Base-by-base conservation (phyloP, 2,113 vertebrate genomes). In the Okapia johnstoni region DNA sequence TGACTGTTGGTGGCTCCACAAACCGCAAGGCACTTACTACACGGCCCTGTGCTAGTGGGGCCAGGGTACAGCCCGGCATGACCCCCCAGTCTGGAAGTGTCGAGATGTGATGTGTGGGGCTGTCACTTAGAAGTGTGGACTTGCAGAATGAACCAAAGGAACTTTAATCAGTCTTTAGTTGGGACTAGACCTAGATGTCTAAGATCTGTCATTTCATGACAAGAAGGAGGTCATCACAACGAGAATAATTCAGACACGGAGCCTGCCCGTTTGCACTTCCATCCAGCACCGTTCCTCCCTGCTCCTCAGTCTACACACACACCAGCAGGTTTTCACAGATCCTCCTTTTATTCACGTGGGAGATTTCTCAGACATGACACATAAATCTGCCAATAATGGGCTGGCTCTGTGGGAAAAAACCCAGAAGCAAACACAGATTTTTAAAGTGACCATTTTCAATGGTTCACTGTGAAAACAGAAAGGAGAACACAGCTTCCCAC, bases 101-200 rank as follows among this genome's bases (percentile, higher is more conserved):
- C 97, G 95, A 96, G 97, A 95, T 93, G 93, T 96, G 98, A 97
- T 94, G 90, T 96, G 98, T 88, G 86, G 92, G 95, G 92, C 91
- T 98, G 97, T 96, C 96, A 98, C 97, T 96, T 98, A 98, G 98
- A 98, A 98, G 98, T 33, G 93, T 77, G 94, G 97, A 97, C 97
- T 61, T 96, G 95, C 95, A 98, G 97, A 97, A 97, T 90, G 40
- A 98, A 96, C 97, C 95, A 98, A 94, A 98, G 97, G 97, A 97
- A 98, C 97, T 92, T 98, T 97, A 98, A 98, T 94, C 61, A 90
- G 94, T 97, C 96, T 98, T 94, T 80, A 96, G 97, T 48, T 88
- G 93, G 54, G 97, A 97, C 95, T 94, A 96, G 98, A 91, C 40
- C 94, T 98, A 98, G 97, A 95, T 93, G 55, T 60, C 97, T 97